Percentiles rank a stretch among this genome's conserved stretches.
phyloP scores from a whole-genome alignment of 2,888 invertebrate genomes.

The Lepeophtheirus nordmannii region DNA sequence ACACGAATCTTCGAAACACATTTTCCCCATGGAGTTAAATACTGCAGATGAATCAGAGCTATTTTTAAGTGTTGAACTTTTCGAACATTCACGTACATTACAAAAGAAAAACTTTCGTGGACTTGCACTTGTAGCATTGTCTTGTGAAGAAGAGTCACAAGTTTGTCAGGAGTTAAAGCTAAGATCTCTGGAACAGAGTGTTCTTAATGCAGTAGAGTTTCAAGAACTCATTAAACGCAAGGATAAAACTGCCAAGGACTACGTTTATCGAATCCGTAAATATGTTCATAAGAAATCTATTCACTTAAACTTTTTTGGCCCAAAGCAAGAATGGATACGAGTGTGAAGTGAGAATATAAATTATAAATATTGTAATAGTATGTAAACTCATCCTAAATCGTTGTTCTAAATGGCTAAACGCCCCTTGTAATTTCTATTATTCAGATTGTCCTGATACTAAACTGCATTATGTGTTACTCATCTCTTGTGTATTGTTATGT shows the following conservation, averaged over 20 bases:
- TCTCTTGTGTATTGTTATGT: no score
- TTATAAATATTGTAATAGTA: no score
- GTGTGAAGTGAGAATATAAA: not conserved
- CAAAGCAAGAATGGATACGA: conserved; percentile 1
- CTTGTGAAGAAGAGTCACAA: not conserved
- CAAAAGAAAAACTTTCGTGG: not conserved
- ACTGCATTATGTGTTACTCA: no score
- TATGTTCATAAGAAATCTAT: not conserved
- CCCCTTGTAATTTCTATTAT: no score
- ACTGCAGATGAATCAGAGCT: not conserved
- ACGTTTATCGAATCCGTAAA: not conserved
- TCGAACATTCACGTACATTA: not conserved
- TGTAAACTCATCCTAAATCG: no score
- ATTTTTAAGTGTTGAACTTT: not conserved
- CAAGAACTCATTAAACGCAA: not conserved
- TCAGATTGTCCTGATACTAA: no score
- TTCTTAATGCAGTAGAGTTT: not conserved
- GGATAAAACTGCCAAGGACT: not conserved
- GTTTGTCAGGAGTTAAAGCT: not conserved
- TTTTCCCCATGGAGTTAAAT: not conserved
- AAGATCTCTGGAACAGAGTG: not conserved
- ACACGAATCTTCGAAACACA: not conserved
- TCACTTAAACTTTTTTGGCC: not conserved
- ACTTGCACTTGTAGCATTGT: not conserved
- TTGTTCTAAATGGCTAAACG: no score